Evolutionary conservation across 2,888 invertebrate genomes (phyloP), one percentile per base, ranked within the genome.

Genomic region (Cyrtodaria siliqua): DNA sequence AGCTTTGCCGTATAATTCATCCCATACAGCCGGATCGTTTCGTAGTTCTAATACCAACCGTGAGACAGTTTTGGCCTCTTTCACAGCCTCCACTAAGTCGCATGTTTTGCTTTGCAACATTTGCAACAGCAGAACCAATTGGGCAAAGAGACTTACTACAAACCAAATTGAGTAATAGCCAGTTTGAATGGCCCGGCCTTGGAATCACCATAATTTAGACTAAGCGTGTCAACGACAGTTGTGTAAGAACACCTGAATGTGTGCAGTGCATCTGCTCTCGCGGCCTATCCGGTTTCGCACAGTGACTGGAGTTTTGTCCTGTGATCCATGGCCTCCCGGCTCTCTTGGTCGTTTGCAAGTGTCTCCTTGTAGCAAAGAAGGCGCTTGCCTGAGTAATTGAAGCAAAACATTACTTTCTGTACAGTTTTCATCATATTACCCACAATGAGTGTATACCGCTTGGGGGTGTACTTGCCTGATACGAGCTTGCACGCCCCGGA

Each of bases 401-500:
- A 70, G 9, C 23, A 26, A 52, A 70, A 75, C 6, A 60, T 60
- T 12, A 66, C 56, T 42, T 59, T 27, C 47, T 70, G 70, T 12
- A 77, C 59, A 2, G 71, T 71, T 26, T 57, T 42, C 47, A 76
- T 61, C 61, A 76, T 38, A 18, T 76, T 70, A 24, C 67, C 2
- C 23, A n/a, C 76, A 76, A 27, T 71, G 67, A 9, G 55, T 61
- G 52, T 76, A 76, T 20, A 42, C 50, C 1, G 77, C 27, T 27
- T 59, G 24, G 16, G 71, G 77, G 20, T 47, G n/a, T 44, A 33
- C 47, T 24, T 76, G 27, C 23, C 60, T 40, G 18, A 70, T 61
- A 20, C 71, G 47, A 2, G 71, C 52, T 50, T 71, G 57, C 1
- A 77, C 71, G 8, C 71, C 71, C 6, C 57, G 27, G 27, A 55